Percentiles rank a stretch among this genome's conserved stretches.
These are phyloP conservation scores for Chauna torquata DNA, from an alignment of 2,113 vertebrate species.

Conservation along the genomic window DNA sequence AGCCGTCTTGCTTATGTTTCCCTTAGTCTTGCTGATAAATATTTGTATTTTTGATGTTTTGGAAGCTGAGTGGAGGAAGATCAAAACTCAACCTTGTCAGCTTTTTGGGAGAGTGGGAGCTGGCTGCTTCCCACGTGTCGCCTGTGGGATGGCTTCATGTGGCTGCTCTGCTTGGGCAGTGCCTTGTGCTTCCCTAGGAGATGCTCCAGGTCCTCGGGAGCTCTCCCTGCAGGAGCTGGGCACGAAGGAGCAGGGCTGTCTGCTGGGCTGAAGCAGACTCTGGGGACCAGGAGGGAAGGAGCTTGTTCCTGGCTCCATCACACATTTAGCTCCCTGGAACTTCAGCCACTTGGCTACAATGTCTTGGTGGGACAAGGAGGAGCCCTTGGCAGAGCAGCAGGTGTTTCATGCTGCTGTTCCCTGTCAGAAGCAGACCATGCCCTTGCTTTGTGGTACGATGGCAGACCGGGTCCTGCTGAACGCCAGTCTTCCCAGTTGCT, in stretches of 20 bases:
- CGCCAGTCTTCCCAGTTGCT: not conserved
- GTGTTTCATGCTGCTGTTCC: not conserved
- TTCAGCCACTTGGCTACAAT: not conserved
- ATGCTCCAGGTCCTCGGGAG: not conserved
- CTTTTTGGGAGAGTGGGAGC: not conserved
- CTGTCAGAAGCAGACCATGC: not conserved
- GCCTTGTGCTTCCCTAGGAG: not conserved
- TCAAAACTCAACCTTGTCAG: not conserved
- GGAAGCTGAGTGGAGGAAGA: not conserved
- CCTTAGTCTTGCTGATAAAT: not conserved
- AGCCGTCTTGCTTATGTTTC: not conserved
- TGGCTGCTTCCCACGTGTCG: not conserved
- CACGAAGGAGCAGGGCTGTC: not conserved
- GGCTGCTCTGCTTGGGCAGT: not conserved
- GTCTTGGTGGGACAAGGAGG: not conserved
- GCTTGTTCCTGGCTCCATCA: not conserved
- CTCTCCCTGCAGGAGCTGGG: not conserved
- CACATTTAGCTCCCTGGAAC: not conserved
- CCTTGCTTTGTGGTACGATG: rapidly evolving
- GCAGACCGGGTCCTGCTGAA: not conserved
- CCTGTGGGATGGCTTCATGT: not conserved
- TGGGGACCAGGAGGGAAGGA: not conserved
- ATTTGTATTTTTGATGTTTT: conserved; percentile 23
- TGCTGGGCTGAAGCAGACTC: not conserved
- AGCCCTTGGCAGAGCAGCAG: not conserved